Evolutionary conservation across 2,888 invertebrate genomes (phyloP), one percentile per base, ranked within the genome.

Genomic region (Trilocha varians): DNA sequence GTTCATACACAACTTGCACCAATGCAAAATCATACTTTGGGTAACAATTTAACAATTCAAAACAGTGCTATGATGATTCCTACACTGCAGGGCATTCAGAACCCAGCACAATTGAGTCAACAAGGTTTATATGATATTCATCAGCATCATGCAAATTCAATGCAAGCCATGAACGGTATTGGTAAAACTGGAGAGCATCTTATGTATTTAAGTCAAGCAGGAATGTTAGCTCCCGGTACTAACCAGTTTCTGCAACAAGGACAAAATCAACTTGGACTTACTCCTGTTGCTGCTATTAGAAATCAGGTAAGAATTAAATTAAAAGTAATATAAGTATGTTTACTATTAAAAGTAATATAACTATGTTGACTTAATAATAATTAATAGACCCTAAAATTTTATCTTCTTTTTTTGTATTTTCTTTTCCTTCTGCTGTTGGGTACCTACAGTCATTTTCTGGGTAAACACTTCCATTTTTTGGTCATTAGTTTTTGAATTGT

Each of bases 161-260:
- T 87, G 68, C 87, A 84, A 62, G 79, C 86, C 32, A 84, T 87
- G 66, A 87, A 87, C 68, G 87, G 87, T 32, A 82, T 86, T 56
- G 79, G 79, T 17, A 86, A 86, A 56, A 79, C 68, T 55, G 82
- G 80, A 33, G 86, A 87, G 56, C 87, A 87, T 52, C 70, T 87
- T 17, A 78, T 87, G 78, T 85, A 85, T 64, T 65, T 85, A 52
- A 77, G 82, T 46, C 86, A 86, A 65, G 83, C 87, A 42, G 87
- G 87, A 32, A 87, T 88, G 61, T 80, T 88, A 65, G 86, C 85
- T 46, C 88, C 90, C 47, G 88, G 88, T 42, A 83, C 90, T 46
- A 88, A 89, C 62, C 88, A 88, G 49, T 88, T 86, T 53, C 70
- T 88, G 51, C 90, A 90, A 55, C 88, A 90, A 70, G 88, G 89